These are phyloP conservation scores for Tromatobia lineatoria DNA, from an alignment of 2,888 invertebrate genomes.

Conservation along the genomic window DNA sequence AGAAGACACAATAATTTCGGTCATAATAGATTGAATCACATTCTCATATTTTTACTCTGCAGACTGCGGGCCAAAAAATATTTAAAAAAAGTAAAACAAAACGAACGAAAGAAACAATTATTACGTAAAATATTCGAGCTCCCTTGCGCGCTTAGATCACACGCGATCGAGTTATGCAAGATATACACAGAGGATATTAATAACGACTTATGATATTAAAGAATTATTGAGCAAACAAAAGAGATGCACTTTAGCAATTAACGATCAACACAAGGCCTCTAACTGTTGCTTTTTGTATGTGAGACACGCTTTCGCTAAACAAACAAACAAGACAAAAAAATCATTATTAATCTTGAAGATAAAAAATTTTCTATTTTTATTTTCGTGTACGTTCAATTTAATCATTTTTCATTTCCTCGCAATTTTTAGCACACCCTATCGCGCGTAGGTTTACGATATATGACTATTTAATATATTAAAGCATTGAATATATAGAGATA, in stretches of 20 bases:
- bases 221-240: conserved; percentile 61
- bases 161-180: conserved; percentile 59
- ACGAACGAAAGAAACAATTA: conserved; percentile 74
- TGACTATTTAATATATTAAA: conserved; percentile 82
- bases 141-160: conserved; percentile 69
- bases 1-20: conserved; percentile 54
- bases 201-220: conserved; percentile 65
- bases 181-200: conserved; percentile 67
- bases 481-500: conserved; percentile 78
- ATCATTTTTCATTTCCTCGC: conserved; percentile 66
- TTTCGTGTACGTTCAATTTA: conserved; percentile 72
- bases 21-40: conserved; percentile 54
- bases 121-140: conserved; percentile 72
- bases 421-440: conserved; percentile 69
- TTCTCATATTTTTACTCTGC: conserved; percentile 79
- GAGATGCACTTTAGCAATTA: conserved; percentile 81
- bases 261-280: conserved; percentile 83
- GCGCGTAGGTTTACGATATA: conserved; percentile 76
- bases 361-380: conserved; percentile 74
- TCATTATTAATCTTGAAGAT: conserved; percentile 41
- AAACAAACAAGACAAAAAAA: conserved; percentile 56
- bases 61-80: conserved; percentile 76
- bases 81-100: conserved; percentile 71
- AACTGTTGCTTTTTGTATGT: conserved; percentile 85
- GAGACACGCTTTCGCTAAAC: conserved; percentile 82